These are phyloP conservation scores for Cylloceria caligata DNA, from an alignment of 2,888 invertebrate species.

Conservation along the genomic window DNA sequence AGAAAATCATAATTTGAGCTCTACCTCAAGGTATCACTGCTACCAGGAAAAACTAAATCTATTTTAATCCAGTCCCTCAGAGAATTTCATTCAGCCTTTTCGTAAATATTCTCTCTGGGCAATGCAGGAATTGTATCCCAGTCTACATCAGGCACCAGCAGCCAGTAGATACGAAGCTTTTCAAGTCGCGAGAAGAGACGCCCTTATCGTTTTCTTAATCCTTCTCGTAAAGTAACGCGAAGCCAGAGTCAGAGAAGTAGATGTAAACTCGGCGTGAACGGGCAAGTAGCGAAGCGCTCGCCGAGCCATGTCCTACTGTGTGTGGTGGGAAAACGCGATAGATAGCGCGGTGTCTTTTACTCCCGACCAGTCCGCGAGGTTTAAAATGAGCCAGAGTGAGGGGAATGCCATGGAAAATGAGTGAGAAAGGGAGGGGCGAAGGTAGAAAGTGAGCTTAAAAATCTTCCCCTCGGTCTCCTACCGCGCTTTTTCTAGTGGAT, in stretches of 20 bases:
- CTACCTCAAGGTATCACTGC: not conserved
- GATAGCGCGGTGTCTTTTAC: conserved; percentile 55
- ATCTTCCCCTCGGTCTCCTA: conserved; percentile 57
- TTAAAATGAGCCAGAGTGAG: conserved; percentile 59
- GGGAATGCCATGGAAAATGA: conserved; percentile 57
- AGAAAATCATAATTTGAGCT: not conserved
- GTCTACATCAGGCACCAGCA: not conserved
- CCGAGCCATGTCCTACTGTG: conserved; percentile 25
- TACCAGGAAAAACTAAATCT: not conserved
- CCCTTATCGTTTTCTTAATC: conserved; percentile 45
- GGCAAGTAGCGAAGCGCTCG: conserved; percentile 31
- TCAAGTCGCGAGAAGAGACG: conserved; percentile 47
- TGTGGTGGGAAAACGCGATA: conserved; percentile 45
- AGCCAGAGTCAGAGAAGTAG: conserved; percentile 37
- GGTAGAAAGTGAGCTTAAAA: conserved; percentile 58
- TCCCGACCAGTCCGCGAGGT: conserved; percentile 41
- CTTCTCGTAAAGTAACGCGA: conserved; percentile 46
- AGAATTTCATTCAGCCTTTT: conserved; percentile 2
- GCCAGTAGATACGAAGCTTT: conserved; percentile 49
- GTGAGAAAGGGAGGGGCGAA: conserved; percentile 21
- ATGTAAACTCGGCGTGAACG: conserved; percentile 44
- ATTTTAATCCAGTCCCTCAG: conserved; percentile 9
- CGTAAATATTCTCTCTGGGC: conserved; percentile 17
- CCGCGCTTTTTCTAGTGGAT: conserved; percentile 51
- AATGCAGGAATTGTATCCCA: conserved; percentile 3